These are phyloP conservation scores for Stramonita haemastoma DNA, from an alignment of 2,888 invertebrate genomes.

Conservation along the genomic window DNA sequence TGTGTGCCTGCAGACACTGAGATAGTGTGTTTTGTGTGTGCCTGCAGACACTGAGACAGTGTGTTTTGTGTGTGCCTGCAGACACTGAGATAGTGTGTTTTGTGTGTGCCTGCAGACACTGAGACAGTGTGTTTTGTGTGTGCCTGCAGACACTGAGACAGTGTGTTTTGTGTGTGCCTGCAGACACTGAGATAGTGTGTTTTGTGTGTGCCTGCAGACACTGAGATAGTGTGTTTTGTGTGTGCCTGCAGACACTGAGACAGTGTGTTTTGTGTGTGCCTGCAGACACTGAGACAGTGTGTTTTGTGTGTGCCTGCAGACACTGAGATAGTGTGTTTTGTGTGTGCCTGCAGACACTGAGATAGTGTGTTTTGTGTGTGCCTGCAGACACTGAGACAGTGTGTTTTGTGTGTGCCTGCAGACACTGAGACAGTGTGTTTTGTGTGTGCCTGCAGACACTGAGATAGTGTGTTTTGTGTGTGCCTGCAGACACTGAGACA, in stretches of 20 bases:
- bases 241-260: constrained; percentile 46
- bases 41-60: constrained; percentile 46
- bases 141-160: constrained; percentile 46
- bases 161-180: not conserved
- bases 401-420: constrained; percentile 29
- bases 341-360: constrained; percentile 44
- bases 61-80: constrained; percentile 29
- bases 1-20: constrained; percentile 44
- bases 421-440: constrained; percentile 42
- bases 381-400: constrained; percentile 46
- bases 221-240: not conserved
- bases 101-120: constrained; percentile 43
- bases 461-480: not conserved
- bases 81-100: constrained; percentile 40
- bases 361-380: not conserved
- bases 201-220: constrained; percentile 42
- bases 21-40: not conserved
- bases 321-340: constrained; percentile 29
- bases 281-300: constrained; percentile 46
- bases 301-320: constrained; percentile 37
- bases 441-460: constrained; percentile 43
- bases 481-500: constrained; percentile 48
- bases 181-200: constrained; percentile 46
- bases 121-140: constrained; percentile 18
- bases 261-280: constrained; percentile 5